A percentile compares a stretch with the other conserved stretches of the same genome.
Evolutionary conservation across 1,140 invertebrate species (phyloP).

Genomic region (Solenopsis invicta): DNA sequence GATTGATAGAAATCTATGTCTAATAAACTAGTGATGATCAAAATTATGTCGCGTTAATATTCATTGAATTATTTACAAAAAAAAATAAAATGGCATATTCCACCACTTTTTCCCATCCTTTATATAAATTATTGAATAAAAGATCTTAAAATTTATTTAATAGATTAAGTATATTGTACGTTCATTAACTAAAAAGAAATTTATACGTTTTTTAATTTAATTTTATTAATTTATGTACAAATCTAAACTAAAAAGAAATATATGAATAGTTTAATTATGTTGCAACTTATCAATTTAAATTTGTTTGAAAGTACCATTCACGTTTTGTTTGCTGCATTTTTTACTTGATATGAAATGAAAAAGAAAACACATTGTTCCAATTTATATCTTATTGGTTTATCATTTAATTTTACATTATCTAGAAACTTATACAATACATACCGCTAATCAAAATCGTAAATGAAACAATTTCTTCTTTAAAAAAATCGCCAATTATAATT

Average conservation of each 20-base stretch:
- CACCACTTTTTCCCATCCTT: too few species aligned
- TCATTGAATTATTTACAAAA: too few species aligned
- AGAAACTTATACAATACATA: background rate
- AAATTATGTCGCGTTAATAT: too few species aligned
- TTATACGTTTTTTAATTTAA: background rate
- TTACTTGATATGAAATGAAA: background rate
- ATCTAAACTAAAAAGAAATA: background rate
- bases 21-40: too few species aligned
- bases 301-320: background rate
- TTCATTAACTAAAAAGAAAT: too few species aligned
- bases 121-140: too few species aligned
- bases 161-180: too few species aligned
- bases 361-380: background rate
- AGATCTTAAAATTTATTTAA: too few species aligned
- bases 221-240: background rate
- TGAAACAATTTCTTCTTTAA: constrained; percentile 8
- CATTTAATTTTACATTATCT: constrained; percentile 7
- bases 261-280: background rate
- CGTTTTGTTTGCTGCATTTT: background rate
- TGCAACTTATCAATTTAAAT: background rate
- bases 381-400: background rate
- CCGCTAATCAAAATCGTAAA: background rate
- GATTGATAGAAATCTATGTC: too few species aligned
- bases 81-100: too few species aligned
- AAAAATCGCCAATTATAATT: background rate